A percentile compares a stretch with the other conserved stretches of the same genome.
phyloP scores from a whole-genome alignment of 2,113 vertebrate genomes.

The Misgurnus mizolepis region DNA sequence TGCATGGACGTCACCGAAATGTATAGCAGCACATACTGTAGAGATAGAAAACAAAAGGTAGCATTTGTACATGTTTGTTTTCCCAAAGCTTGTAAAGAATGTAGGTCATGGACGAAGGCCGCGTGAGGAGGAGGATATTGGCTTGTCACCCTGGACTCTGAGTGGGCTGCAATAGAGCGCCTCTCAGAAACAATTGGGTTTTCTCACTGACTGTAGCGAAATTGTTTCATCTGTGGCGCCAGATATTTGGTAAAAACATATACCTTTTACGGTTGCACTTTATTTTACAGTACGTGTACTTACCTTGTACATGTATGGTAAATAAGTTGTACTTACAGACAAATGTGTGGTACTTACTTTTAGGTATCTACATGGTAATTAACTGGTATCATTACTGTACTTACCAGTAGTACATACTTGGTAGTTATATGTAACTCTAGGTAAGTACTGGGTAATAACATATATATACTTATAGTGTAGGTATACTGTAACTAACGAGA shows the following conservation, averaged over 20 bases:
- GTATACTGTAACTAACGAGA: no score
- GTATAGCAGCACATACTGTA: slow-evolving; percentile 6
- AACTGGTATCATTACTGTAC: no score
- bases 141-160: slow-evolving; percentile 77
- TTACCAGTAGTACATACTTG: no score
- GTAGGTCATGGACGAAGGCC: slow-evolving; percentile 80
- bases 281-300: no score
- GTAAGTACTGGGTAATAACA: no score
- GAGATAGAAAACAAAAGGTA: slow-evolving; percentile 17
- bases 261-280: neutral
- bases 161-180: slow-evolving; percentile 56
- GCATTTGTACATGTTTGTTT: slow-evolving; percentile 40
- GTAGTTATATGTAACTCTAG: no score
- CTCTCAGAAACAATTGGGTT: slow-evolving; percentile 1
- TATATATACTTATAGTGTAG: no score
- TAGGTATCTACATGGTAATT: no score
- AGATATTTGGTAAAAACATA: neutral
- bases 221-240: neutral
- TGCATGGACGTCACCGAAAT: slow-evolving; percentile 41
- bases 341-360: no score
- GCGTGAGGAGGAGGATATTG: slow-evolving; percentile 73
- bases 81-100: slow-evolving; percentile 58
- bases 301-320: no score
- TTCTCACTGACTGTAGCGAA: neutral
- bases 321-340: no score